A percentile compares a stretch with the other conserved stretches of the same genome.
phyloP scores from a whole-genome alignment of 2,113 vertebrate genomes.

The crab-eating macaque (Macaca fascicularis) region DNA sequence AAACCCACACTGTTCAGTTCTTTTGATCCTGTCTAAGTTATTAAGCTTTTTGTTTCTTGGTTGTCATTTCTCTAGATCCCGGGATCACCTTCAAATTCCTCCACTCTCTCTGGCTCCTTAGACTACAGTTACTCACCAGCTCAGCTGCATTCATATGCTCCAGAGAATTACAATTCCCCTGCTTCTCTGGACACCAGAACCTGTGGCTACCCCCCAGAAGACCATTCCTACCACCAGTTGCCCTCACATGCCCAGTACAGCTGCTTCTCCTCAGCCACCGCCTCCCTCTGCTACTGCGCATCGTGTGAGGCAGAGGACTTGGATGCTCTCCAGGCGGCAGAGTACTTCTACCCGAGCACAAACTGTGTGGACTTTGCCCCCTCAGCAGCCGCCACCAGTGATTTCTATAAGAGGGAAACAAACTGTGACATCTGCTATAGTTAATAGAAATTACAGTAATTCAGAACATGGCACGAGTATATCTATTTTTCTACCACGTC shows the following conservation, averaged over 20 bases:
- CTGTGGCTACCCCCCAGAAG: conserved; percentile 79
- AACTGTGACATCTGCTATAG: conserved; percentile 90
- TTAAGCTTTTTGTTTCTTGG: conserved; percentile 40
- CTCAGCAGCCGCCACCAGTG: conserved; percentile 73
- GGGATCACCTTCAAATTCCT: conserved; percentile 84
- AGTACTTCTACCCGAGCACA: conserved; percentile 80
- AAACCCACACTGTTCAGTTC: not conserved
- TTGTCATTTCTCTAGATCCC: conserved; percentile 81
- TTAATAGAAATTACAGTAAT: conserved; percentile 77
- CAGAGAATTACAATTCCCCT: conserved; percentile 86
- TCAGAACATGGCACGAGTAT: not conserved
- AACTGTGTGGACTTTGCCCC: conserved; percentile 85
- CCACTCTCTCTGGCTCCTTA: conserved; percentile 85
- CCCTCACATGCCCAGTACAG: conserved; percentile 65
- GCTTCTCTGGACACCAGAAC: conserved; percentile 84
- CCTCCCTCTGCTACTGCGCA: conserved; percentile 85
- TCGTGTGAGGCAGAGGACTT: conserved; percentile 75
- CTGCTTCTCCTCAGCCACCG: conserved; percentile 63
- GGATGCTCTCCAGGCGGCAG: conserved; percentile 73
- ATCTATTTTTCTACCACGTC: not conserved
- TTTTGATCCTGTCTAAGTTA: conserved; percentile 52
- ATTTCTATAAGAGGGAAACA: conserved; percentile 87
- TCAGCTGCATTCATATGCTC: conserved; percentile 84
- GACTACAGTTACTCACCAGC: conserved; percentile 89
- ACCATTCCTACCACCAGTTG: conserved; percentile 79